Base-by-base conservation (phyloP, 2,888 invertebrate species). In the Dynastes hyllus region DNA sequence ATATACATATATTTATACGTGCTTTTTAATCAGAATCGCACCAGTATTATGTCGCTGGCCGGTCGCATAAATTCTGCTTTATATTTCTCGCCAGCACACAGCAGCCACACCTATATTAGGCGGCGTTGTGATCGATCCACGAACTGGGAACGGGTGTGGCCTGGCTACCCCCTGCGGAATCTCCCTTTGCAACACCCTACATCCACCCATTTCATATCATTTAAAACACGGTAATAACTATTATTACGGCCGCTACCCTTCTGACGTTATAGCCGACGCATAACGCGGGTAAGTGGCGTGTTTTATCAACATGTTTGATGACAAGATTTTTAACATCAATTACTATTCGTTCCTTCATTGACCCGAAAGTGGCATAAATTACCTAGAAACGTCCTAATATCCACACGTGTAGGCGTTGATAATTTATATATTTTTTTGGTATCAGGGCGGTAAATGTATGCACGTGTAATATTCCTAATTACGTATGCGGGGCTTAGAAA, bases 71-170 rank as follows among this genome's bases (percentile, higher is more conserved):
- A 67, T 67, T 67, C 66, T 22, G 29, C 27, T 69, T 51, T 69
- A 51, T 78, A 78, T 76, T 75, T 69, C 73, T 75, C 40, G 61
- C 73, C 22, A 22, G 22, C 61, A 50, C 61, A 75, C 61, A 75
- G 27, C 61, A 61, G 79, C 81, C 81, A 80, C 80, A 80, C 81
- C 81, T 80, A 77, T 69, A 77, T 79, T 80, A 81, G 81, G 81
- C 79, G 80, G 80, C 79, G 79, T 81, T 67, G 77, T 77, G 69
- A 81, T 81, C 81, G 81, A 81, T 81, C 80, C 77, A 77, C 79
- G 77, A 77, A 77, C 80, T 80, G 78, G 79, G 78, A 81, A 75
- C 61, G 81, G 82, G 82, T 78, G 81, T 80, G 81, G 80, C 75
- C 37, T 80, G 67, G 70, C 76, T 78, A 77, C 82, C 82, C 80